These are phyloP conservation scores for Folsomia manolachei DNA, from an alignment of 2,888 invertebrate species.

Conservation along the genomic window DNA sequence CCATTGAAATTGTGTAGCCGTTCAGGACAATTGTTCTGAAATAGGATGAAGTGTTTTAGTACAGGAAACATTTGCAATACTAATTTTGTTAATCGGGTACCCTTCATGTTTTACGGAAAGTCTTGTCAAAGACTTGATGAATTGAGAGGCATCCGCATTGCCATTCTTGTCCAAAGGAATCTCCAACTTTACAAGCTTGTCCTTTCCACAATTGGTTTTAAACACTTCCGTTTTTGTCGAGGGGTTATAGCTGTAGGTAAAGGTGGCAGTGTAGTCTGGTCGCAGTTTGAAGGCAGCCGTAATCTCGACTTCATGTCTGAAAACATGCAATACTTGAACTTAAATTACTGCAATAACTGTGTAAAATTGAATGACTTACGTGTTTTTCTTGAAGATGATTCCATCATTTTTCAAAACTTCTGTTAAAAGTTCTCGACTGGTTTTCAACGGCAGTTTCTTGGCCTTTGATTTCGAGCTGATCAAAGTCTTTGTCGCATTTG, in stretches of 20 bases:
- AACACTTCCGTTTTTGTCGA: background rate
- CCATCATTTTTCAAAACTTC: background rate
- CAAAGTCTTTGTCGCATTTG: background rate
- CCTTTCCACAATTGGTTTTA: background rate
- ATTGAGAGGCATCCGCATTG: constrained; percentile 2
- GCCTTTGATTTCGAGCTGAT: background rate
- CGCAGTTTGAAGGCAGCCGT: background rate
- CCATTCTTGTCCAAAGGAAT: constrained; percentile 8
- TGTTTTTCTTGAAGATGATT: background rate
- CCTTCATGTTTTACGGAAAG: constrained; percentile 1
- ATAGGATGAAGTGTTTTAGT: no score
- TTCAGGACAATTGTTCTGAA: background rate
- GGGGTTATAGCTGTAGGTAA: background rate
- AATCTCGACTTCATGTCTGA: background rate
- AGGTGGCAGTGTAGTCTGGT: background rate
- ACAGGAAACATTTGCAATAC: background rate
- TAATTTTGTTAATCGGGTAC: background rate
- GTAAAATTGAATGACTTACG: background rate
- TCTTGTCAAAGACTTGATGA: background rate
- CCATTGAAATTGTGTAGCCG: background rate
- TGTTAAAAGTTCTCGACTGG: background rate
- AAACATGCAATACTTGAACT: background rate
- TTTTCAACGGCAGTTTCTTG: background rate
- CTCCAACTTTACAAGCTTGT: background rate
- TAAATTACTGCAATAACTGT: background rate